These are phyloP conservation scores for Eupleurogrammus muticus DNA, from an alignment of 2,797 vertebrate genomes.

Conservation along the genomic window DNA sequence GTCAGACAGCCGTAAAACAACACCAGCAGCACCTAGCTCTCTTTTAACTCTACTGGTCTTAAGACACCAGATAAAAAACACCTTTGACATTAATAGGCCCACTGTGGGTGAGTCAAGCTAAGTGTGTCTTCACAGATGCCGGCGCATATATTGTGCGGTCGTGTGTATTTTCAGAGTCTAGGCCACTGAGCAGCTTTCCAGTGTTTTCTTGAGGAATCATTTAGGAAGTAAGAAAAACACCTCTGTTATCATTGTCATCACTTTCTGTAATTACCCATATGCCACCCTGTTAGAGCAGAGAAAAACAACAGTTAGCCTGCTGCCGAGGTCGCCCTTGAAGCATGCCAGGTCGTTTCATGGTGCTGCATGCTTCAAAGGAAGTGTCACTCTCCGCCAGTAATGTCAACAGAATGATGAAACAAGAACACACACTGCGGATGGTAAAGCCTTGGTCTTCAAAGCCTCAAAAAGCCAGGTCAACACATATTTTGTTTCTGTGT, in stretches of 20 bases:
- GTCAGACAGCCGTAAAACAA: slow-evolving; percentile 73
- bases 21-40: slow-evolving; percentile 52
- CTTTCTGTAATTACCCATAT: slow-evolving; percentile 76
- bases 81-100: slow-evolving; percentile 78
- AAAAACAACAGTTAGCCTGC: slow-evolving; percentile 77
- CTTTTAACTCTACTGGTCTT: slow-evolving; percentile 70
- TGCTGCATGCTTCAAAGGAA: slow-evolving; percentile 71
- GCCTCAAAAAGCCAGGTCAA: slow-evolving; percentile 50
- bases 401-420: slow-evolving; percentile 77
- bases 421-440: slow-evolving; percentile 62
- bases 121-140: slow-evolving; percentile 64
- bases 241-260: slow-evolving; percentile 82
- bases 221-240: slow-evolving; percentile 82
- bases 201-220: slow-evolving; percentile 76
- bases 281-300: slow-evolving; percentile 66
- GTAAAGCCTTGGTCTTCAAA: slow-evolving; percentile 69
- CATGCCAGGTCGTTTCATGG: slow-evolving; percentile 51
- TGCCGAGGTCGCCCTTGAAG: slow-evolving; percentile 65
- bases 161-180: slow-evolving; percentile 54
- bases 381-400: slow-evolving; percentile 70
- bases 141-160: slow-evolving; percentile 44
- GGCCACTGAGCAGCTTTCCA: slow-evolving; percentile 47
- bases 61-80: slow-evolving; percentile 65
- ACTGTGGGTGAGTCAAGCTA: slow-evolving; percentile 66
- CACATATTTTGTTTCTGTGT: slow-evolving; percentile 69